These are phyloP conservation scores for Nomada flava DNA, from an alignment of 2,888 invertebrate genomes.

Conservation along the genomic window DNA sequence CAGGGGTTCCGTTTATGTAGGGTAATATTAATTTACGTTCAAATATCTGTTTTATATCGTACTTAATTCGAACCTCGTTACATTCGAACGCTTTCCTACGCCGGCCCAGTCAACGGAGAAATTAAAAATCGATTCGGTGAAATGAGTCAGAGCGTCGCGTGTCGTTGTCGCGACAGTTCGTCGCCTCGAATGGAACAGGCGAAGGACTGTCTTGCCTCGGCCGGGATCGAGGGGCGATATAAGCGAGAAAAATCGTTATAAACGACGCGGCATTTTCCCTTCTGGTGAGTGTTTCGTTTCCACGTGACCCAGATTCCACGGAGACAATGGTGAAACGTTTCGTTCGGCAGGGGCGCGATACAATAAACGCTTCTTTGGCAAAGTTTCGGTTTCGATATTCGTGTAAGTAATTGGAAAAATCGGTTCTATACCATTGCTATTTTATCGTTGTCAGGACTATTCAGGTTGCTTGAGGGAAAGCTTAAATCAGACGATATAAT, in stretches of 20 bases:
- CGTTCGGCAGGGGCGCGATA: neutral
- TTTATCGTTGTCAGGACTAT: too few species aligned
- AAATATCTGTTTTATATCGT: too few species aligned
- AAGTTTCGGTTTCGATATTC: too few species aligned
- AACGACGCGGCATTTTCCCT: constrained; percentile 47
- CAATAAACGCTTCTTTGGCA: constrained; percentile 3
- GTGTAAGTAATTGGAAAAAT: too few species aligned
- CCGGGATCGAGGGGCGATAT: constrained; percentile 37
- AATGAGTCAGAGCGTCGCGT: constrained; percentile 47
- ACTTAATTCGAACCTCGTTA: neutral
- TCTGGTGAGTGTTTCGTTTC: constrained; percentile 12
- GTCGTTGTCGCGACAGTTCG: constrained; percentile 60
- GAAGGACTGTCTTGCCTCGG: constrained; percentile 25
- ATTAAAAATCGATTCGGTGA: constrained; percentile 61
- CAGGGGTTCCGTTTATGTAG: too few species aligned
- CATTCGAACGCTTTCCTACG: too few species aligned
- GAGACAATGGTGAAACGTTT: constrained; percentile 1
- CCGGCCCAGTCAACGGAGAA: constrained; percentile 14
- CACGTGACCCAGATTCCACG: constrained; percentile 35
- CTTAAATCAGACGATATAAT: too few species aligned
- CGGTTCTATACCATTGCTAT: too few species aligned
- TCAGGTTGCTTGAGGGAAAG: too few species aligned
- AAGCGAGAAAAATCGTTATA: constrained; percentile 65
- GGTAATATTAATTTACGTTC: too few species aligned
- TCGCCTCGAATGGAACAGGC: constrained; percentile 51